Evolutionary conservation across 2,888 invertebrate genomes (phyloP).

Genomic region (Drosophila diplacantha): DNA sequence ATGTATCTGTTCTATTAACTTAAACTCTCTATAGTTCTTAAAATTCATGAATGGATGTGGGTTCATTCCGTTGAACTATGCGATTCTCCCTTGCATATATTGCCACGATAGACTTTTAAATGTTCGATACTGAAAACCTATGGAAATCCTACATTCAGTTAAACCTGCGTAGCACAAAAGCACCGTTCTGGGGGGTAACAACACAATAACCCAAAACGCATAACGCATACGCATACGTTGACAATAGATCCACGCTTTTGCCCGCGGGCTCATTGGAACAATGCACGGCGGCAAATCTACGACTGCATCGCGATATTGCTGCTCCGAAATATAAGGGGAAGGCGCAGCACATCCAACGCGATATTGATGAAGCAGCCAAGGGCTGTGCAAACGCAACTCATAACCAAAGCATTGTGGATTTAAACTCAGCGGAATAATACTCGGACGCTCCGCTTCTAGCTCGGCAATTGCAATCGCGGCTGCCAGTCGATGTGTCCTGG

Average conservation of each 20-base stretch:
- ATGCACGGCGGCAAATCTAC: constrained; percentile 51
- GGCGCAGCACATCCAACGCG: constrained; percentile 3
- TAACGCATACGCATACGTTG: constrained; percentile 34
- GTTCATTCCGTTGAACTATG: too few relatives aligned
- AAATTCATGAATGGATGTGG: too few relatives aligned
- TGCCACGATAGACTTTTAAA: background rate
- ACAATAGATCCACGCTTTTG: constrained; percentile 51
- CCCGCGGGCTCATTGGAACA: constrained; percentile 51
- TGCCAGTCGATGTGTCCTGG: constrained; percentile 6
- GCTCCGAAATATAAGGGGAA: constrained; percentile 12
- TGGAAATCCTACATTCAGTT: constrained; percentile 5
- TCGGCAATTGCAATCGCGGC: constrained; percentile 22
- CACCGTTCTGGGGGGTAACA: constrained; percentile 11
- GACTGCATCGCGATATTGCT: constrained; percentile 36
- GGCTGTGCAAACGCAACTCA: constrained; percentile 35
- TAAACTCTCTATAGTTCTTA: background rate
- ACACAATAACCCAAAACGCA: constrained; percentile 49
- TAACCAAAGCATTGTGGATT: constrained; percentile 25
- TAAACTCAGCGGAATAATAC: constrained; percentile 23
- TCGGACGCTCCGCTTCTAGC: constrained; percentile 7
- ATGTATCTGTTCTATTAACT: too few relatives aligned
- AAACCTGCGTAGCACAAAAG: constrained; percentile 3
- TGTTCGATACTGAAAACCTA: background rate
- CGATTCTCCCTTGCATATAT: background rate
- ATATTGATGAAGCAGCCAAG: constrained; percentile 47